These are phyloP conservation scores for Xenopus petersii DNA, from an alignment of 2,797 vertebrate species.

Conservation along the genomic window DNA sequence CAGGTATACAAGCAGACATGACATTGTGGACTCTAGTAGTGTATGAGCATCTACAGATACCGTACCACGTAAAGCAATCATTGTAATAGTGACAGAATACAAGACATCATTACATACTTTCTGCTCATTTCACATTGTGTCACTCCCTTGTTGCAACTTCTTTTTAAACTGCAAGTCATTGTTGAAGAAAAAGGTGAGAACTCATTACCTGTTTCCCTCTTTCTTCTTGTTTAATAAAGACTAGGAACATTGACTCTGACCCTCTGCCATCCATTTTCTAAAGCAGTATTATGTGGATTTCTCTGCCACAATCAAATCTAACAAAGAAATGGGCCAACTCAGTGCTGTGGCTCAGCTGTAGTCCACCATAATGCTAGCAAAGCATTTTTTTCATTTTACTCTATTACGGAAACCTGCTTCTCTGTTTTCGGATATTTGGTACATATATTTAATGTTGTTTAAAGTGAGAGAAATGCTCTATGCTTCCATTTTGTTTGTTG, in stretches of 20 bases:
- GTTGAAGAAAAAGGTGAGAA: neutral
- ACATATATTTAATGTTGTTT: constrained; percentile 23
- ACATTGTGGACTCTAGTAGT: no score
- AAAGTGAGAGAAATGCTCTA: constrained; percentile 13
- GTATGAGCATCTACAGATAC: no score
- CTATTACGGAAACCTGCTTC: neutral
- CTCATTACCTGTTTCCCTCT: neutral
- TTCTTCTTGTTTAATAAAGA: constrained; percentile 6
- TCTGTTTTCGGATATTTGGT: constrained; percentile 4
- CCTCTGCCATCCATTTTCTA: neutral
- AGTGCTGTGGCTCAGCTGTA: neutral
- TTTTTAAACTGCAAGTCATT: neutral
- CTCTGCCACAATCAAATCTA: constrained; percentile 1
- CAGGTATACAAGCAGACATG: no score
- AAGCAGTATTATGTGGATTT: constrained; percentile 3
- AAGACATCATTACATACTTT: no score
- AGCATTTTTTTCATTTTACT: constrained; percentile 3
- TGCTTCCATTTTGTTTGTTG: constrained; percentile 29
- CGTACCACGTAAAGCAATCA: no score
- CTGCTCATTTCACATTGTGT: no score
- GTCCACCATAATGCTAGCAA: neutral
- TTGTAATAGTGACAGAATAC: no score
- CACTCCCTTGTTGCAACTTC: no score
- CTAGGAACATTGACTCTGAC: constrained; percentile 6
- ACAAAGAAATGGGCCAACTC: neutral